These are phyloP conservation scores for Centropyge bicolor DNA, from an alignment of 2,797 vertebrate genomes.

Conservation along the genomic window DNA sequence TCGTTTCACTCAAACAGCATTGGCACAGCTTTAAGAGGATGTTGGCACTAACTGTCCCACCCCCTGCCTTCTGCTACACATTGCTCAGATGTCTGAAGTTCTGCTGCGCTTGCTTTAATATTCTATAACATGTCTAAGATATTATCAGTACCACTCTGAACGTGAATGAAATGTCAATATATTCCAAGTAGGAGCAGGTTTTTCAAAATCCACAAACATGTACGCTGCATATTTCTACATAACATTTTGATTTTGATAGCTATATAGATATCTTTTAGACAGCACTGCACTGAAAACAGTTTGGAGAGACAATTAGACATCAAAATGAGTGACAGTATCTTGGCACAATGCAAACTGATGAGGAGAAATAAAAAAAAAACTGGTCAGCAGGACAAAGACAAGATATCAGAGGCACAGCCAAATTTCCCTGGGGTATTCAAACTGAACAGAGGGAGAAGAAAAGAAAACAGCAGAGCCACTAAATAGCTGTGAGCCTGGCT, in stretches of 20 bases:
- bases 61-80: constrained; percentile 70
- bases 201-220: not conserved
- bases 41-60: constrained; percentile 64
- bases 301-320: constrained; percentile 68
- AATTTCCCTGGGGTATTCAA: constrained; percentile 83
- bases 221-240: not conserved
- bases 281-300: constrained; percentile 40
- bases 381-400: constrained; percentile 75
- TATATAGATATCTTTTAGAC: constrained; percentile 19
- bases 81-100: constrained; percentile 56
- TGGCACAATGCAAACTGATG: constrained; percentile 65
- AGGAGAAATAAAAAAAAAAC: constrained; percentile 70
- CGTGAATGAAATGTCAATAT: not conserved
- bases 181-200: not conserved
- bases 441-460: constrained; percentile 76
- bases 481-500: constrained; percentile 78
- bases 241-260: not conserved
- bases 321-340: constrained; percentile 65
- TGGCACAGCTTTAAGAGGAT: constrained; percentile 68
- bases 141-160: constrained; percentile 3
- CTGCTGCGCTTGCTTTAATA: constrained; percentile 53
- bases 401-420: constrained; percentile 76
- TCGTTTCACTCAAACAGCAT: constrained; percentile 73
- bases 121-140: constrained; percentile 30
- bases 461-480: constrained; percentile 74